These are phyloP conservation scores for Aphaenogaster rudis DNA, from an alignment of 1,140 invertebrate genomes.

Conservation along the genomic window DNA sequence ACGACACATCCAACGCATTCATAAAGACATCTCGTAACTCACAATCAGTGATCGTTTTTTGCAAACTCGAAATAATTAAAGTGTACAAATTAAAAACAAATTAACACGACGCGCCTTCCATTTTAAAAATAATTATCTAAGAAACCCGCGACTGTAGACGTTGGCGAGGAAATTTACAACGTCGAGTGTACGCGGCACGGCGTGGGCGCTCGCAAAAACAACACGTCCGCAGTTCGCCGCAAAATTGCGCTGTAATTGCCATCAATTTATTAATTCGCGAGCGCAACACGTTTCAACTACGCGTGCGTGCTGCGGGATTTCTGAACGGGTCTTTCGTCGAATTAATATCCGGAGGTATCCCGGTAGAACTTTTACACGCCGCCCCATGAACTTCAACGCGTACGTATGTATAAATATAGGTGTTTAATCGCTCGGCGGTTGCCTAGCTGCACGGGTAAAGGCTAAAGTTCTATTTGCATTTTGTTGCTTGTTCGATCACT, in stretches of 20 bases:
- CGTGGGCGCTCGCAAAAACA: conserved; percentile 4
- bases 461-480: conserved; percentile 40
- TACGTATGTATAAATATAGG: conserved; percentile 18
- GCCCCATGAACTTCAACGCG: neutral
- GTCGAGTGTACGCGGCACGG: neutral
- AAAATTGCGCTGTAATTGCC: conserved; percentile 24
- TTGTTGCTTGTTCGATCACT: conserved; percentile 21
- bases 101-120: neutral
- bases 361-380: neutral
- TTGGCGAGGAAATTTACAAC: neutral
- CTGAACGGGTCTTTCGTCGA: neutral
- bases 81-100: neutral
- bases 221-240: neutral
- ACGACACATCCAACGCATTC: neutral
- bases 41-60: neutral
- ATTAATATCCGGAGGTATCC: conserved; percentile 15
- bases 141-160: neutral
- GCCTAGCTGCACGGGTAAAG: neutral
- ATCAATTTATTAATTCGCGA: conserved; percentile 47
- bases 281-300: conserved; percentile 1
- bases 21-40: neutral
- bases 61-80: neutral
- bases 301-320: conserved; percentile 8
- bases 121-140: neutral
- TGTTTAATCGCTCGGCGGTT: neutral